A percentile compares a stretch with the other conserved stretches of the same genome.
These are phyloP conservation scores for Podabrus alpinus DNA, from an alignment of 2,888 invertebrate species.

Conservation along the genomic window DNA sequence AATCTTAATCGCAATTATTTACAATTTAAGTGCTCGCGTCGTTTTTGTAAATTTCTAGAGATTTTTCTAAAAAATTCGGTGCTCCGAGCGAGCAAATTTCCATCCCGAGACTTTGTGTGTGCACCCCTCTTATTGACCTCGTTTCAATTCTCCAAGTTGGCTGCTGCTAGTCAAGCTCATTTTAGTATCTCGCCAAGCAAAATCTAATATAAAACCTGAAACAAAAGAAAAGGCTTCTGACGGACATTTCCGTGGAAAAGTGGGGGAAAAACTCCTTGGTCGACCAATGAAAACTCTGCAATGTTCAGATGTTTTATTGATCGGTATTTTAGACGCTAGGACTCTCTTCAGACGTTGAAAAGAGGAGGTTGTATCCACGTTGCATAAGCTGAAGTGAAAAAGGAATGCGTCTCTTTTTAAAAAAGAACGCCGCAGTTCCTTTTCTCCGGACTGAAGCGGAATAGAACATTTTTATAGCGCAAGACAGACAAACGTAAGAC, in stretches of 20 bases:
- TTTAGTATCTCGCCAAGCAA: slow-evolving; percentile 42
- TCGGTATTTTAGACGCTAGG: slow-evolving; percentile 53
- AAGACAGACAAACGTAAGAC: slow-evolving; percentile 17
- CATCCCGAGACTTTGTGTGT: slow-evolving; percentile 5
- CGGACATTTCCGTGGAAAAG: slow-evolving; percentile 53
- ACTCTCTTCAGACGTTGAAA: slow-evolving; percentile 45
- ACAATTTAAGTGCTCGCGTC: not conserved
- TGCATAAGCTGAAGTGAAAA: slow-evolving; percentile 30
- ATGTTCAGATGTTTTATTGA: slow-evolving; percentile 56
- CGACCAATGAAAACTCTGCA: slow-evolving; percentile 54
- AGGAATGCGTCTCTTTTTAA: slow-evolving; percentile 33
- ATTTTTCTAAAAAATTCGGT: not conserved
- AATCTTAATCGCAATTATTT: not conserved
- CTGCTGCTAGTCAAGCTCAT: slow-evolving; percentile 35
- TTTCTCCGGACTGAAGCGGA: slow-evolving; percentile 36
- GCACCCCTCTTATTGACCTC: slow-evolving; percentile 32
- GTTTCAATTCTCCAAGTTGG: slow-evolving; percentile 36
- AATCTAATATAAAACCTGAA: slow-evolving; percentile 54
- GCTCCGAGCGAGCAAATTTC: not conserved
- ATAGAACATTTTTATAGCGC: slow-evolving; percentile 26
- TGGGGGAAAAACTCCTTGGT: slow-evolving; percentile 56
- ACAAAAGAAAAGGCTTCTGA: slow-evolving; percentile 55
- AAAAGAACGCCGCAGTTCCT: slow-evolving; percentile 35
- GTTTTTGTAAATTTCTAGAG: not conserved
- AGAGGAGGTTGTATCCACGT: slow-evolving; percentile 30